A percentile compares a stretch with the other conserved stretches of the same genome.
These are phyloP conservation scores for Drosophila nebulosa DNA, from an alignment of 1,140 invertebrate genomes.

Conservation along the genomic window DNA sequence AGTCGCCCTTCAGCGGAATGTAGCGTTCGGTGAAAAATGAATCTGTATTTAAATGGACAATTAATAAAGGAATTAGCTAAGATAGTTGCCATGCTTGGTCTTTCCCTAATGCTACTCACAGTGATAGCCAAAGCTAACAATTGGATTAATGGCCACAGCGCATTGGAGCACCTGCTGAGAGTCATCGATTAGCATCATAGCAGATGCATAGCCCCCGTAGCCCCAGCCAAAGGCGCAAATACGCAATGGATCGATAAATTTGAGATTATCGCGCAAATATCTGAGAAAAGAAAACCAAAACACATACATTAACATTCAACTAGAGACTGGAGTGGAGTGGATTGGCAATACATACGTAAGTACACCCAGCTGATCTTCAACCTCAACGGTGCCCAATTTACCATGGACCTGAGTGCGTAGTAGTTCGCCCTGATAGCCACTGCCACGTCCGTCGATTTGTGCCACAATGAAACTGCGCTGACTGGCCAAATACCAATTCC, in stretches of 20 bases:
- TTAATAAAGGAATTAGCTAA: too few relatives aligned
- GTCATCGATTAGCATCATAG: constrained; percentile 88
- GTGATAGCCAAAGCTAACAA: constrained; percentile 90
- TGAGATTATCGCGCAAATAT: constrained; percentile 87
- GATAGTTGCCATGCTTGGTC: too few relatives aligned
- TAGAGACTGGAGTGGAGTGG: not conserved
- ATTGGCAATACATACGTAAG: constrained; percentile 83
- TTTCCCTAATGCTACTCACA: constrained; percentile 85
- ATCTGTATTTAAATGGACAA: constrained; percentile 82
- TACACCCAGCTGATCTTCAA: constrained; percentile 94
- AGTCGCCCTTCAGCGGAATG: constrained; percentile 86
- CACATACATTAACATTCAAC: not conserved
- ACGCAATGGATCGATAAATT: constrained; percentile 87
- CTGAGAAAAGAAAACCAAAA: constrained; percentile 70
- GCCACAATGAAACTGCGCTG: constrained; percentile 89
- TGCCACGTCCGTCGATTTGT: constrained; percentile 90
- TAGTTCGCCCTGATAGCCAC: constrained; percentile 88
- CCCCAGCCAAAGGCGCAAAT: constrained; percentile 88
- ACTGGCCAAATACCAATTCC: constrained; percentile 89
- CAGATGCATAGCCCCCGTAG: constrained; percentile 87
- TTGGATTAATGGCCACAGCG: constrained; percentile 90
- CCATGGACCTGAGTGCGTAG: constrained; percentile 88
- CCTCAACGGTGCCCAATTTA: constrained; percentile 84
- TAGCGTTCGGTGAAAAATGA: constrained; percentile 93
- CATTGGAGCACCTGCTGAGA: constrained; percentile 88